Percentiles rank a stretch among this genome's conserved stretches.
These are phyloP conservation scores for Meandrusa payeni DNA, from an alignment of 2,888 invertebrate species.

Conservation along the genomic window DNA sequence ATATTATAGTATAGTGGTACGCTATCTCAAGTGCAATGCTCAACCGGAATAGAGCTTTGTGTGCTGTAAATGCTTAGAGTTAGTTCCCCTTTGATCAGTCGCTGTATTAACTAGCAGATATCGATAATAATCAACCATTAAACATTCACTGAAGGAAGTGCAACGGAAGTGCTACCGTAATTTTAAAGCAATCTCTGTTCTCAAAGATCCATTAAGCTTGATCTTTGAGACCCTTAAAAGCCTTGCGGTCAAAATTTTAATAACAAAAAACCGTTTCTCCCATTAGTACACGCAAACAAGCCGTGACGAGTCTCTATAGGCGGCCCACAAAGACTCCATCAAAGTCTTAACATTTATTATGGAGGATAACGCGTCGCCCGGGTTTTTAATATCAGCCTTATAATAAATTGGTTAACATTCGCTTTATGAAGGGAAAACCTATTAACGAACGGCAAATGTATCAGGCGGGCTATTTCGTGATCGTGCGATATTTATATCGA, in stretches of 20 bases:
- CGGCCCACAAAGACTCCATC: conserved; percentile 49
- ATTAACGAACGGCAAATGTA: conserved; percentile 76
- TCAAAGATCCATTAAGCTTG: conserved; percentile 18
- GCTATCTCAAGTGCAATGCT: no score
- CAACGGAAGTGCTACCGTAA: no score
- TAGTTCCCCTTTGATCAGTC: no score
- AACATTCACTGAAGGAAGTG: no score
- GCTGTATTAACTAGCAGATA: no score
- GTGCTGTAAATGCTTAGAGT: no score
- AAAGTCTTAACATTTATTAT: conserved; percentile 58
- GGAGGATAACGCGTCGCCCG: conserved; percentile 51
- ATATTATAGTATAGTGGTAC: no score
- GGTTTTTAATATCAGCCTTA: conserved; percentile 75
- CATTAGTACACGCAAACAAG: conserved; percentile 65
- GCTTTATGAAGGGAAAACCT: conserved; percentile 79
- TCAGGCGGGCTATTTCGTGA: conserved; percentile 49
- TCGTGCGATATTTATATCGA: conserved; percentile 23
- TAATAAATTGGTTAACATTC: conserved; percentile 80
- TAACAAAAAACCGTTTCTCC: conserved; percentile 39
- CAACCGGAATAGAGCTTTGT: no score
- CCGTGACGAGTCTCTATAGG: conserved; percentile 52
- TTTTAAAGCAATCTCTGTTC: conserved; percentile 9
- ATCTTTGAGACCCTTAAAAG: conserved; percentile 47
- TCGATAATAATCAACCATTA: no score
- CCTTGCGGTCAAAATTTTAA: conserved; percentile 40